These are phyloP conservation scores for Empidonax alnorum DNA, from an alignment of 2,113 vertebrate genomes.

Conservation along the genomic window DNA sequence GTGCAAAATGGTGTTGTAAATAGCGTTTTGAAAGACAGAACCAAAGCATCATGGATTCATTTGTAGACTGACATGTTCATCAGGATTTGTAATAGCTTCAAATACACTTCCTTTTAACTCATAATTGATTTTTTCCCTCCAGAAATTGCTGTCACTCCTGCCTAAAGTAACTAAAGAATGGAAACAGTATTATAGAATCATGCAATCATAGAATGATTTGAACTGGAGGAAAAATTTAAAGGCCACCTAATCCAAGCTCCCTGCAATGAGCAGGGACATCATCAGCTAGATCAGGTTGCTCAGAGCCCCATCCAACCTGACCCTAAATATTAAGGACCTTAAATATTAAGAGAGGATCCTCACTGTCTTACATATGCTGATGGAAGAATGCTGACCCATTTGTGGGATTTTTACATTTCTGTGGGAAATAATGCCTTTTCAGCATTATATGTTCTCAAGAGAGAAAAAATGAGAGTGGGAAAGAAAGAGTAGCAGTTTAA, in stretches of 20 bases:
- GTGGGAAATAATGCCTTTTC: neutral
- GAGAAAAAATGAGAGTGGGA: neutral
- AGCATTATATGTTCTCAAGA: neutral
- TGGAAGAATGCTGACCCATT: neutral
- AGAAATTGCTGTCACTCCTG: neutral
- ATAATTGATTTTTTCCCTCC: neutral
- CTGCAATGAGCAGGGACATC: neutral
- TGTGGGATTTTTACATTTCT: neutral
- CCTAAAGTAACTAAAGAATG: neutral
- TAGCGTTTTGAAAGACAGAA: neutral
- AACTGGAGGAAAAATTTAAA: neutral
- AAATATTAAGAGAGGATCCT: neutral
- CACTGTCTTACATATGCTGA: neutral
- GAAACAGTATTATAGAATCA: neutral
- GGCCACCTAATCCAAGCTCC: neutral
- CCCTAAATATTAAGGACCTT: neutral
- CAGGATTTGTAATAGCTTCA: neutral
- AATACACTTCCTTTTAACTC: neutral
- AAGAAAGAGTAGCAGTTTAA: neutral
- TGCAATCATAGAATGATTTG: neutral
- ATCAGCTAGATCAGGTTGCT: neutral
- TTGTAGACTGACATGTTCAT: neutral
- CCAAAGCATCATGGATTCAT: neutral
- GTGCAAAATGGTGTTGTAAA: neutral
- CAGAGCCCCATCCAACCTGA: neutral